Percentiles rank a stretch among this genome's conserved stretches.
phyloP scores from a whole-genome alignment of 2,113 vertebrate species.

The Corythornis madagascariensis region DNA sequence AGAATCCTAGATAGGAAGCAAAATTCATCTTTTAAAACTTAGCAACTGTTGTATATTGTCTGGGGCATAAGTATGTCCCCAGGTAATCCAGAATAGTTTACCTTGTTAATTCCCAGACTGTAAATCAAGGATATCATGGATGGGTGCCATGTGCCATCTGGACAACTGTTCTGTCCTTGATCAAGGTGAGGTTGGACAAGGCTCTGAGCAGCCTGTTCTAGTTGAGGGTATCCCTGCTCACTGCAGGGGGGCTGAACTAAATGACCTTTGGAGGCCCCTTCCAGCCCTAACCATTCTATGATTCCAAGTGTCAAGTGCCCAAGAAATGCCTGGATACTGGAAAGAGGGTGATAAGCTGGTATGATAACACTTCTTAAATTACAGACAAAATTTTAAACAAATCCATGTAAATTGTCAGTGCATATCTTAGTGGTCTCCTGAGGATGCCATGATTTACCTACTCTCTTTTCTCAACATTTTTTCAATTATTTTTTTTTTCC shows the following conservation, averaged over 20 bases:
- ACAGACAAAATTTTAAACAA: constrained; percentile 46
- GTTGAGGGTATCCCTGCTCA: too few relatives aligned
- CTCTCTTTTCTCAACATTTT: constrained; percentile 58
- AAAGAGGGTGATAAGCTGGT: neutral
- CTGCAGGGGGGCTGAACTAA: too few relatives aligned
- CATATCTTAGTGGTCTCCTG: constrained; percentile 27
- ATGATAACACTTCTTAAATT: constrained; percentile 29
- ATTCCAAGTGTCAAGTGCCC: neutral
- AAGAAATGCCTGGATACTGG: neutral
- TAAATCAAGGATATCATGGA: neutral
- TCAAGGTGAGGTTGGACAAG: neutral
- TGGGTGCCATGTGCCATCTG: neutral
- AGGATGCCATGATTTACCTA: constrained; percentile 53
- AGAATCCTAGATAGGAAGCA: neutral
- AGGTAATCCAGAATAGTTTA: neutral
- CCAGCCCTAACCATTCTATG: too few relatives aligned
- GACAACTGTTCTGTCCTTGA: neutral
- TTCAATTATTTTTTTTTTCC: constrained; percentile 55
- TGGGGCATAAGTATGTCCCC: neutral
- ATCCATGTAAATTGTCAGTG: constrained; percentile 45
- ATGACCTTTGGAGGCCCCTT: too few relatives aligned
- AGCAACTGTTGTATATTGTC: neutral
- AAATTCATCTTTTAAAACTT: neutral
- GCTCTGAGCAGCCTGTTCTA: too few relatives aligned
- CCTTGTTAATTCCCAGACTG: neutral